phyloP scores from a whole-genome alignment of 2,888 invertebrate species.

The Ochropleura plecta region DNA sequence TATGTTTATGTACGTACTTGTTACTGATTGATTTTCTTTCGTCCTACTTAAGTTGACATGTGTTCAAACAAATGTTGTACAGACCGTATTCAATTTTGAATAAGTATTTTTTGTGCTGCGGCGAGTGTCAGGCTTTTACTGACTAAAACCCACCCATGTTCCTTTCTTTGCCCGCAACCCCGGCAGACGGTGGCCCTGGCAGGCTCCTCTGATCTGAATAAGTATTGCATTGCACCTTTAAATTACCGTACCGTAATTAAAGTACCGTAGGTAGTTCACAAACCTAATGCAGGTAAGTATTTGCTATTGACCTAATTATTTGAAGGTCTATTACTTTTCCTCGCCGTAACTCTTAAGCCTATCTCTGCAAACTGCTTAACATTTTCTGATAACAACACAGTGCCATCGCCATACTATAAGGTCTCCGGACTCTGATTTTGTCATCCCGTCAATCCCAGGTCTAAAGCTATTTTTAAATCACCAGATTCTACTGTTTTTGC shows the following conservation, averaged over 20 bases:
- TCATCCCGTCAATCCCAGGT: background rate
- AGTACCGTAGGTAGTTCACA: too few relatives aligned
- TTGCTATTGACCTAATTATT: background rate
- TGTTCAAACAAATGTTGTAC: background rate
- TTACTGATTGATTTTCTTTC: conserved; percentile 17
- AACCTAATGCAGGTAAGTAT: background rate
- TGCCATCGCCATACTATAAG: background rate
- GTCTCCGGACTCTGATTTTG: background rate
- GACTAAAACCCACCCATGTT: too few relatives aligned
- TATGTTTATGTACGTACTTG: conserved; percentile 33
- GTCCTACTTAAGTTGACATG: background rate
- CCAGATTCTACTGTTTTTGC: background rate
- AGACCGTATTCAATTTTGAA: background rate
- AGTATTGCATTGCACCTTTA: background rate
- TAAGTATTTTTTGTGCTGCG: too few relatives aligned
- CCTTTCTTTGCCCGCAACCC: too few relatives aligned
- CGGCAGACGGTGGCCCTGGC: too few relatives aligned
- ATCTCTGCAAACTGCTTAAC: background rate
- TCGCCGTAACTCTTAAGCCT: too few relatives aligned
- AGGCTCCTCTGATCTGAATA: too few relatives aligned
- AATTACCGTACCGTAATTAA: too few relatives aligned
- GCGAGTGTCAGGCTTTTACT: too few relatives aligned
- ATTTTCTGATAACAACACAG: background rate
- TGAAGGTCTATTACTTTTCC: background rate
- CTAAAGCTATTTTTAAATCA: background rate